Conservation (phyloP, 2,888 invertebrate species). For the Thecocarcelia acutangulata region DNA sequence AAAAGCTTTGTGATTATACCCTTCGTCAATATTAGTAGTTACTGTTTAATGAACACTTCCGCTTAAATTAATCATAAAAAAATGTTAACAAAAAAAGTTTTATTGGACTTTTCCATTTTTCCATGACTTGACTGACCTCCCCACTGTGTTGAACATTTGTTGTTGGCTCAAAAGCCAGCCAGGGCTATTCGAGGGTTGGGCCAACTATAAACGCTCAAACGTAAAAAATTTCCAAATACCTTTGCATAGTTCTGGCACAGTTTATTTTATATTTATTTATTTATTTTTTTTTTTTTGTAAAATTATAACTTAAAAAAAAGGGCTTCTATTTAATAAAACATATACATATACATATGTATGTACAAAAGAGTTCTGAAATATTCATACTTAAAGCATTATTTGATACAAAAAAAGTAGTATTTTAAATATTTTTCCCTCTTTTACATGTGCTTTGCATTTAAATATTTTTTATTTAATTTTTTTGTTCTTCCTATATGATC, state of each 20-base stretch:
- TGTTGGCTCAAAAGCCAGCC: constrained; percentile 21
- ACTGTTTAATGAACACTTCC: constrained; percentile 65
- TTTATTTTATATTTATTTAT: neutral
- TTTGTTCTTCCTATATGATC: constrained; percentile 39
- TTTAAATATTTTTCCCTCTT: constrained; percentile 51
- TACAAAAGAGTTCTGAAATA: constrained; percentile 17
- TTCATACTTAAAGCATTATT: constrained; percentile 6
- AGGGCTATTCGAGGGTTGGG: constrained; percentile 54
- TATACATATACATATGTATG: neutral
- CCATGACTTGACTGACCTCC: constrained; percentile 26
- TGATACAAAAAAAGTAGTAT: constrained; percentile 15
- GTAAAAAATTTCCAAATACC: constrained; percentile 38
- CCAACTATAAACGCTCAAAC: neutral
- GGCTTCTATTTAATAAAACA: constrained; percentile 44
- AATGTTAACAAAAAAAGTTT: constrained; percentile 8
- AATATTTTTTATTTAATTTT: constrained; percentile 23
- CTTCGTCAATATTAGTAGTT: constrained; percentile 20
- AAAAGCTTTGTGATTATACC: constrained; percentile 28
- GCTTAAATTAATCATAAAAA: constrained; percentile 59
- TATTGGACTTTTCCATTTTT: constrained; percentile 25
- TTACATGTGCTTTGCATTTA: constrained; percentile 60
- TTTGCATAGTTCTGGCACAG: constrained; percentile 46
- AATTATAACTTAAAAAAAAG: constrained; percentile 50
- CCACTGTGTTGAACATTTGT: neutral
- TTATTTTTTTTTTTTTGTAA: neutral